Evolutionary conservation across 2,113 vertebrate genomes (phyloP).

Genomic region (Maccullochella peelii): DNA sequence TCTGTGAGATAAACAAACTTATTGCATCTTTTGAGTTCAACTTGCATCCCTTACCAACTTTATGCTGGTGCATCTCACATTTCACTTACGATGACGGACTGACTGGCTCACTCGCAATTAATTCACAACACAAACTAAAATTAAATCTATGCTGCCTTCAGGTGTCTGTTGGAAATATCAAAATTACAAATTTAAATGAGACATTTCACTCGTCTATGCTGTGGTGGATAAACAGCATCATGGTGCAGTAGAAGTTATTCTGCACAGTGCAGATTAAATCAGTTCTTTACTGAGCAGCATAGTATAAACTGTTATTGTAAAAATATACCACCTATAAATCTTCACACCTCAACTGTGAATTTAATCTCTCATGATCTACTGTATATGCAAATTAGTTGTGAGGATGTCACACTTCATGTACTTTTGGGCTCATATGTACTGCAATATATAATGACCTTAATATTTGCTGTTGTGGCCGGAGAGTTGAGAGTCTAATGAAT

Average conservation of each 20-base stretch:
- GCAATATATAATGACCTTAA: background rate
- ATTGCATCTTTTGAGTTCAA: background rate
- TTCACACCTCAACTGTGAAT: background rate
- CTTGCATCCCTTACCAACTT: background rate
- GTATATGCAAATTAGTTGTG: conserved; percentile 41
- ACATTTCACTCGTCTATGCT: conserved; percentile 55
- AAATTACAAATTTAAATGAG: conserved; percentile 77
- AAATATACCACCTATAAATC: conserved; percentile 13
- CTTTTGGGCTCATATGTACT: conserved; percentile 5
- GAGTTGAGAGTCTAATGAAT: conserved; percentile 6
- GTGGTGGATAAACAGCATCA: conserved; percentile 30
- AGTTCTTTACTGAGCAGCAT: conserved; percentile 2
- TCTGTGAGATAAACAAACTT: background rate
- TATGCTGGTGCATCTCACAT: background rate
- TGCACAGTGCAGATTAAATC: conserved; percentile 37
- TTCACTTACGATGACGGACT: background rate
- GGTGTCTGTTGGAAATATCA: conserved; percentile 65
- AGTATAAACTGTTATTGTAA: background rate
- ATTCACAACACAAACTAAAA: conserved; percentile 35
- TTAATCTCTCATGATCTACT: conserved; percentile 16
- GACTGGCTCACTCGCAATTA: conserved; percentile 30
- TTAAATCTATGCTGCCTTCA: conserved; percentile 42
- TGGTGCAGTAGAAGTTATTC: conserved; percentile 16
- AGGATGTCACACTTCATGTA: conserved; percentile 28
- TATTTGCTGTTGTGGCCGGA: conserved; percentile 8